phyloP scores from a whole-genome alignment of 2,113 vertebrate genomes.

The Perca fluviatilis region DNA sequence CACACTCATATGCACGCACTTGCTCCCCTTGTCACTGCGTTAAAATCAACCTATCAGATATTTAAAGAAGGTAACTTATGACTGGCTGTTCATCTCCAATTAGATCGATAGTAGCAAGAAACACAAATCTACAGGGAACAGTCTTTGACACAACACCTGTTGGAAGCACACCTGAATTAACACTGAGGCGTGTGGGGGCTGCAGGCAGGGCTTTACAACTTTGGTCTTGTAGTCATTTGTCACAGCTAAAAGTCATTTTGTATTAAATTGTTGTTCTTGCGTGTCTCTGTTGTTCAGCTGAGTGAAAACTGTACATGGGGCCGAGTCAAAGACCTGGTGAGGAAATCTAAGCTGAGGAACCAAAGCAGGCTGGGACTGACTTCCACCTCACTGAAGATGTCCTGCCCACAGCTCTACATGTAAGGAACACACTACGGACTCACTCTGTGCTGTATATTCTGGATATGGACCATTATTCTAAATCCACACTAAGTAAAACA shows the following conservation, averaged over 20 bases:
- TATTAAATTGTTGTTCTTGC: neutral
- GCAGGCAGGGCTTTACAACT: neutral
- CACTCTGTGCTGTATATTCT: neutral
- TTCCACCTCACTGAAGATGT: slow-evolving; percentile 87
- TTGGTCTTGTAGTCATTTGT: neutral
- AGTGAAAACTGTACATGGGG: slow-evolving; percentile 86
- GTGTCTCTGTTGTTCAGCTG: slow-evolving; percentile 61
- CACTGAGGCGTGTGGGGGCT: neutral
- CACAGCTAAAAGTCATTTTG: neutral
- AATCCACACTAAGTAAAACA: neutral
- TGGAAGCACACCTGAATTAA: neutral
- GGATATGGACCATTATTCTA: neutral
- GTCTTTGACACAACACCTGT: too few relatives aligned
- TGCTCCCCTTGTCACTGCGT: too few relatives aligned
- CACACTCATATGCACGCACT: too few relatives aligned
- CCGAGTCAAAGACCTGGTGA: slow-evolving; percentile 87
- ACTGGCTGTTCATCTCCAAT: too few relatives aligned
- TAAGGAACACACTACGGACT: slow-evolving; percentile 49
- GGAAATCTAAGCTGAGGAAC: slow-evolving; percentile 83
- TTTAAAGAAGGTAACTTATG: too few relatives aligned
- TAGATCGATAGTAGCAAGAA: too few relatives aligned
- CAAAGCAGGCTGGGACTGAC: slow-evolving; percentile 83
- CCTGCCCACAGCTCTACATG: slow-evolving; percentile 91
- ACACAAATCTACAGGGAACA: too few relatives aligned
- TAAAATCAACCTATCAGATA: too few relatives aligned